Conservation (phyloP, 1,140 invertebrate species). For the Thrips palmi region DNA sequence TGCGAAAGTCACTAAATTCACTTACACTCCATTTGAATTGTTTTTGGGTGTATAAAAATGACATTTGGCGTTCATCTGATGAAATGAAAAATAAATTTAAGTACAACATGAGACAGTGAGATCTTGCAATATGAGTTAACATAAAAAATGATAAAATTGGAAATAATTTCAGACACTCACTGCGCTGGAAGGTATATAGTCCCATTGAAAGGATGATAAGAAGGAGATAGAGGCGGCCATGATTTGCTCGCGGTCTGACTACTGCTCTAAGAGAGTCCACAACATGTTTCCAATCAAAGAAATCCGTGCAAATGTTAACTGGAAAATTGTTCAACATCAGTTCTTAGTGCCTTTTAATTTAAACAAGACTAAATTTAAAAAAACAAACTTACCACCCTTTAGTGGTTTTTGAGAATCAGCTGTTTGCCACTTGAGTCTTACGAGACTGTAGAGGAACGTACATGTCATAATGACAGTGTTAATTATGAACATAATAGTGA, state of each 20-base stretch:
- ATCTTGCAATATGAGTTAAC: not conserved
- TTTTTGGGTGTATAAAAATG: conserved; percentile 42
- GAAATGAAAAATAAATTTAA: conserved; percentile 11
- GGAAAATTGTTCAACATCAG: too few relatives aligned
- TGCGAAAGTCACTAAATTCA: conserved; percentile 44
- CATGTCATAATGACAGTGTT: conserved; percentile 37
- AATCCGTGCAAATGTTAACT: conserved; percentile 25
- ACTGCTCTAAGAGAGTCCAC: conserved; percentile 36
- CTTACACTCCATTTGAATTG: conserved; percentile 44
- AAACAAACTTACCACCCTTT: not conserved
- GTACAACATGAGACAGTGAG: not conserved
- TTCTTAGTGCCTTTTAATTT: too few relatives aligned
- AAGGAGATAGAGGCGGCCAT: conserved; percentile 37
- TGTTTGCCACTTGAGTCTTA: conserved; percentile 44
- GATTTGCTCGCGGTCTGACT: conserved; percentile 28
- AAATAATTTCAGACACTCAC: conserved; percentile 17
- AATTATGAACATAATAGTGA: conserved; percentile 46
- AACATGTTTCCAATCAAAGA: conserved; percentile 47
- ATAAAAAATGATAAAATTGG: not conserved
- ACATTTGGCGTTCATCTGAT: conserved; percentile 46
- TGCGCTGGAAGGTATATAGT: conserved; percentile 56
- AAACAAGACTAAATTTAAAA: not conserved
- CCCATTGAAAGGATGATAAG: conserved; percentile 46
- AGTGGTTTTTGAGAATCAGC: conserved; percentile 35
- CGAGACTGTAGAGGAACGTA: conserved; percentile 38